Percentiles rank a stretch among this genome's conserved stretches.
Evolutionary conservation across 2,888 invertebrate genomes (phyloP).

Genomic region (Xestia sexstrigata): DNA sequence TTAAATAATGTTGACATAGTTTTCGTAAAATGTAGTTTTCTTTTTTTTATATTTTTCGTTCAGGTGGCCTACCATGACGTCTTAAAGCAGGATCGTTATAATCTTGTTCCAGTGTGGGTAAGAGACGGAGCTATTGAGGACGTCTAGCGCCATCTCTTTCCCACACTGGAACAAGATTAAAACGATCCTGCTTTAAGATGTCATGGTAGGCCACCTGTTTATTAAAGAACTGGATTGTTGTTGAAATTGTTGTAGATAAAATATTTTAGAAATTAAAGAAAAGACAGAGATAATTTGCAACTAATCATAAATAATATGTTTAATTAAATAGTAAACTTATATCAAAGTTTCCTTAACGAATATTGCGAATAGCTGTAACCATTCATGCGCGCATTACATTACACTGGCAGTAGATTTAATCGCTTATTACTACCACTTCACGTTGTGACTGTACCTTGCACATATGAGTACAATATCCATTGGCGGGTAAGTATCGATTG

Average conservation of each 20-base stretch:
- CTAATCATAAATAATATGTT: not conserved
- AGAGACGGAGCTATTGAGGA: too few relatives aligned
- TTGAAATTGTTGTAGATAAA: not conserved
- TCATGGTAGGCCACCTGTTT: too few relatives aligned
- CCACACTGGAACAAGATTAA: too few relatives aligned
- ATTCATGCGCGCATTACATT: constrained; percentile 70
- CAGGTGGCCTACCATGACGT: too few relatives aligned
- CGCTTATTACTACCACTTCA: constrained; percentile 64
- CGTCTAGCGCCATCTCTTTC: too few relatives aligned
- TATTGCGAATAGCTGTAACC: constrained; percentile 68
- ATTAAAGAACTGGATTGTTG: not conserved
- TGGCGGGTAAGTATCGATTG: constrained; percentile 39
- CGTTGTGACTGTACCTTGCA: constrained; percentile 8
- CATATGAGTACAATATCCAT: constrained; percentile 47
- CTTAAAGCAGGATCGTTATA: too few relatives aligned
- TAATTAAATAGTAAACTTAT: constrained; percentile 48
- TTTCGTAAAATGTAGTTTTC: not conserved
- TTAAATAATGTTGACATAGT: not conserved
- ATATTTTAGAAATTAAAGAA: not conserved
- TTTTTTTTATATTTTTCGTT: not conserved
- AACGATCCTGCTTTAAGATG: too few relatives aligned
- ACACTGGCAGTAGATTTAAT: constrained; percentile 70
- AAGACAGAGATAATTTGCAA: not conserved
- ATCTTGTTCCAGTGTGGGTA: too few relatives aligned
- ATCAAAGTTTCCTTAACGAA: constrained; percentile 69